Percentiles rank a stretch among this genome's conserved stretches.
These are phyloP conservation scores for Dromas ardeola DNA, from an alignment of 2,113 vertebrate genomes.

Conservation along the genomic window DNA sequence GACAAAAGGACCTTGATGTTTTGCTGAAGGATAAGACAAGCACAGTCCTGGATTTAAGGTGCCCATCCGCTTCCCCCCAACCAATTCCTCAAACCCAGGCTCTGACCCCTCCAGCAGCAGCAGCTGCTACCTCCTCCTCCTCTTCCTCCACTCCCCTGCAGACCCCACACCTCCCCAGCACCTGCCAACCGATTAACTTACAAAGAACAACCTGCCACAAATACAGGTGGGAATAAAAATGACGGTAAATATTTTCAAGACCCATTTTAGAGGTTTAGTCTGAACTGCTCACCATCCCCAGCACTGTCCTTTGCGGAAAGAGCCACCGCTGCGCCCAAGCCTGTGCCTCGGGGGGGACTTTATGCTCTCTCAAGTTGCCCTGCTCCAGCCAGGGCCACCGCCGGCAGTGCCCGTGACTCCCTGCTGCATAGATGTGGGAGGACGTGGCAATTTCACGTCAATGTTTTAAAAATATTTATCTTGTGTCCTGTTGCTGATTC, in stretches of 20 bases:
- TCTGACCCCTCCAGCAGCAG: neutral
- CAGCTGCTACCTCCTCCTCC: no score
- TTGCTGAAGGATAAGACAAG: neutral
- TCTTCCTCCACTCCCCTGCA: neutral
- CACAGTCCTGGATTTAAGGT: neutral
- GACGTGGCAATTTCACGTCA: neutral
- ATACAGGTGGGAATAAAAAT: neutral
- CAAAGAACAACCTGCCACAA: neutral
- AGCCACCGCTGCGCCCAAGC: accelerated
- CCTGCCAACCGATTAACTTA: neutral
- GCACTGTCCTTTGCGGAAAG: neutral
- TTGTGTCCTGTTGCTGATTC: neutral
- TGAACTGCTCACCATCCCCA: neutral
- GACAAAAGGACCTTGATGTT: neutral
- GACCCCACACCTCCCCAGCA: neutral
- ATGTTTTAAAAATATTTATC: neutral
- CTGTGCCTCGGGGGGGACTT: neutral
- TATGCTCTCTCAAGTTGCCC: neutral
- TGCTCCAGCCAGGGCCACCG: neutral
- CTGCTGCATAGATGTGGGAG: accelerated
- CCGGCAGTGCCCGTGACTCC: neutral
- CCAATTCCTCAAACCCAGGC: neutral
- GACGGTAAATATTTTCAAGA: neutral
- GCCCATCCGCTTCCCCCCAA: neutral
- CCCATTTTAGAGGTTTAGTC: neutral